phyloP scores from a whole-genome alignment of 2,113 vertebrate genomes.

The Pardalotus punctatus region DNA sequence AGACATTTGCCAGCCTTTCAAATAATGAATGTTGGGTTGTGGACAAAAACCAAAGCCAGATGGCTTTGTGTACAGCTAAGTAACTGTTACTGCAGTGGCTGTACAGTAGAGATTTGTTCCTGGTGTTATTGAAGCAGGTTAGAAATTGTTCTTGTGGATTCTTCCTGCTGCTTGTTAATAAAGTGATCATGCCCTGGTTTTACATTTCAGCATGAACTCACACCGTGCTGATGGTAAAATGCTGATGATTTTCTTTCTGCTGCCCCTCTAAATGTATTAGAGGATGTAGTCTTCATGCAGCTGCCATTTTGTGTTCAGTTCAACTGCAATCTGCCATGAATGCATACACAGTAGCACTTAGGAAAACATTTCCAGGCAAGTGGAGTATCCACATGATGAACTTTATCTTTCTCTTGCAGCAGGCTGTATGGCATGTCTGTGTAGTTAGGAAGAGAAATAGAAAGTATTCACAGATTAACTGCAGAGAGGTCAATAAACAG shows the following conservation, averaged over 20 bases:
- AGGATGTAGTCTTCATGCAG: background rate
- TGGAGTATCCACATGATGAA: background rate
- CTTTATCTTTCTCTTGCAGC: background rate
- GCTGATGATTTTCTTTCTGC: background rate
- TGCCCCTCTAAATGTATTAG: background rate
- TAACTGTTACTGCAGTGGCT: background rate
- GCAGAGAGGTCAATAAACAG: conserved; percentile 1
- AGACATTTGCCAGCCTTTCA: conserved; percentile 5
- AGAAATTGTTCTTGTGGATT: background rate
- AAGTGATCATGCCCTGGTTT: background rate
- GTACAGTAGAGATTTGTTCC: background rate
- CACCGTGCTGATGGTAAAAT: background rate
- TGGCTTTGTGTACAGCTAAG: background rate
- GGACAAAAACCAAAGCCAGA: conserved; percentile 31
- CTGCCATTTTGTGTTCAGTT: background rate
- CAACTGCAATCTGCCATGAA: background rate
- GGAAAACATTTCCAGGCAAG: conserved; percentile 8
- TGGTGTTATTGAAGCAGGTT: background rate
- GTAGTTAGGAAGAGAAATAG: conserved; percentile 4
- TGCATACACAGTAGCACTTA: background rate
- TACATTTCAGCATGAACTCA: background rate
- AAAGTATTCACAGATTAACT: background rate
- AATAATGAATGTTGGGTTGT: background rate
- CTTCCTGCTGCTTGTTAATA: background rate
- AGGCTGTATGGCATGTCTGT: background rate